These are phyloP conservation scores for Muscicapa adusta DNA, from an alignment of 2,113 vertebrate species.

Conservation along the genomic window DNA sequence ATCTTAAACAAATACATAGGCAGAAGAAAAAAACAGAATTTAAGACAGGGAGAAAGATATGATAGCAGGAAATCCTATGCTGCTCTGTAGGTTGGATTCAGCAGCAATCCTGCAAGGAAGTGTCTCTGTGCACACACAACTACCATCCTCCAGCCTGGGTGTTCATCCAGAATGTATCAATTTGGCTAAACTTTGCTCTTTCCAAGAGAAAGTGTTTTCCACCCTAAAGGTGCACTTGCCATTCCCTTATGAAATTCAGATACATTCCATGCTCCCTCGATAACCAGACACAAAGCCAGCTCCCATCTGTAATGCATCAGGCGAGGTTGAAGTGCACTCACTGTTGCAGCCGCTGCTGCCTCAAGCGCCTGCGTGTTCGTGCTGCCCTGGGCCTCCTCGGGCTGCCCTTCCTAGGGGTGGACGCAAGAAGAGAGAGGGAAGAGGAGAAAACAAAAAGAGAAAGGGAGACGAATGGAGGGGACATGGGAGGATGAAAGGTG, in stretches of 20 bases:
- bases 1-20: neutral
- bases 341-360: constrained; percentile 79
- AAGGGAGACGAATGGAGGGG: constrained; percentile 71
- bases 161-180: constrained; percentile 34
- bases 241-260: constrained; percentile 39
- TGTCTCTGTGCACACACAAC: neutral
- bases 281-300: neutral
- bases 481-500: constrained; percentile 73
- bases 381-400: constrained; percentile 74
- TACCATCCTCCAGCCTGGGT: neutral
- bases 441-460: constrained; percentile 63
- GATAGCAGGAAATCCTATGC: neutral
- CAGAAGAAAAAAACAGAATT: constrained; percentile 2
- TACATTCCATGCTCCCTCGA: constrained; percentile 38
- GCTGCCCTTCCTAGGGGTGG: constrained; percentile 77
- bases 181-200: constrained; percentile 59
- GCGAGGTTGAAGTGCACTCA: constrained; percentile 71
- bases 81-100: constrained; percentile 4
- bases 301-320: constrained; percentile 28
- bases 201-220: constrained; percentile 62
- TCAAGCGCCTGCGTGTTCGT: constrained; percentile 75
- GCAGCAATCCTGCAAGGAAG: constrained; percentile 27
- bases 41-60: neutral
- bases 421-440: constrained; percentile 69
- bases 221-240: constrained; percentile 43